These are phyloP conservation scores for Mythimna vitellina DNA, from an alignment of 2,888 invertebrate genomes.

Conservation along the genomic window DNA sequence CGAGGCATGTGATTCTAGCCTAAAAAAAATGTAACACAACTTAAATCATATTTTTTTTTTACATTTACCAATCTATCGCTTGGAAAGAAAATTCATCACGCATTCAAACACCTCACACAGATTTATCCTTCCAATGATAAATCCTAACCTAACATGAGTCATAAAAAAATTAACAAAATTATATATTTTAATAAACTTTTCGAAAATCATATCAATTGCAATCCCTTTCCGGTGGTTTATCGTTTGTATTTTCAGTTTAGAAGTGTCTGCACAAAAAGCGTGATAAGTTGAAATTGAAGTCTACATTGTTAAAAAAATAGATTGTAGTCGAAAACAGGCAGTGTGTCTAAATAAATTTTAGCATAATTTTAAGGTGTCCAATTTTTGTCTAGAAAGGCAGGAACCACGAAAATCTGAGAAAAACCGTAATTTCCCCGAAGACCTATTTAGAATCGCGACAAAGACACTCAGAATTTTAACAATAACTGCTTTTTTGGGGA, in stretches of 20 bases:
- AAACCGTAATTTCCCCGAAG: conserved; percentile 51
- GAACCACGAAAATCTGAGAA: conserved; percentile 4
- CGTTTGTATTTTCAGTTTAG: too few species aligned
- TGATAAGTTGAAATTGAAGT: too few species aligned
- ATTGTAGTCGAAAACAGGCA: neutral
- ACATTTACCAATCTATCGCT: too few species aligned
- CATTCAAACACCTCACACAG: neutral
- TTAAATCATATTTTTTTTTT: too few species aligned
- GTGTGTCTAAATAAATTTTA: neutral
- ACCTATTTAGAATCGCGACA: conserved; percentile 26
- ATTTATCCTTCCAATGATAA: too few species aligned
- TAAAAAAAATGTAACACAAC: too few species aligned
- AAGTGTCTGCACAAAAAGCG: too few species aligned
- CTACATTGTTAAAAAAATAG: too few species aligned
- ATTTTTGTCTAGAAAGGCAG: neutral
- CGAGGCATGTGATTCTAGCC: too few species aligned
- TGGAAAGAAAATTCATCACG: too few species aligned
- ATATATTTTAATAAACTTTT: neutral
- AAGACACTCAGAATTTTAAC: conserved; percentile 31
- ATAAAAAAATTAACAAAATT: neutral
- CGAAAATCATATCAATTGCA: neutral
- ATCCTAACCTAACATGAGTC: neutral
- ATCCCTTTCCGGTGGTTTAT: neutral
- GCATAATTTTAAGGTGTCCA: neutral
- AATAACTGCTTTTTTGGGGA: conserved; percentile 16